Percentiles rank a stretch among this genome's conserved stretches.
These are phyloP conservation scores for Ornithoptera priamus DNA, from an alignment of 2,888 invertebrate species.

Conservation along the genomic window DNA sequence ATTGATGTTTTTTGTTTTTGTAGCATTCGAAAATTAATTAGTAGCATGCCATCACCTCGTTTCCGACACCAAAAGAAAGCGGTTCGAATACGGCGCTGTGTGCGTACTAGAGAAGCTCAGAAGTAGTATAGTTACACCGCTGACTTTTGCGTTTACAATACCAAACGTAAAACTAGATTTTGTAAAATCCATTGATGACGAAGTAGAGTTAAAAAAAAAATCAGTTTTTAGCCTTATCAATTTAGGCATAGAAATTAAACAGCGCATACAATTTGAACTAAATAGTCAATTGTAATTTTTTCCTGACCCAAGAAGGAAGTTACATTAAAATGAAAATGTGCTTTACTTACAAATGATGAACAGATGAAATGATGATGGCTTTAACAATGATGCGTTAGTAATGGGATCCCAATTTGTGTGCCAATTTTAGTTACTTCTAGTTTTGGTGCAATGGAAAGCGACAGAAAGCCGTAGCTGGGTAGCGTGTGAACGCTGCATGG, in stretches of 20 bases:
- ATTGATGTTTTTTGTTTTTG: conserved; percentile 34
- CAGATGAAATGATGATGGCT: conserved; percentile 73
- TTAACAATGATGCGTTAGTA: conserved; percentile 79
- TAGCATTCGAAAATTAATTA: conserved; percentile 27
- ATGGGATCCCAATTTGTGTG: conserved; percentile 77
- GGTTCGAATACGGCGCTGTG: conserved; percentile 23
- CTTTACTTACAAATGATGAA: conserved; percentile 75
- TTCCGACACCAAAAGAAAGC: conserved; percentile 40
- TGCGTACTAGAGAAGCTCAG: conserved; percentile 27
- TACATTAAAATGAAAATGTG: conserved; percentile 60
- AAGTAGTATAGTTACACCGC: conserved; percentile 28
- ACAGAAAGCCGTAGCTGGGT: conserved; percentile 71
- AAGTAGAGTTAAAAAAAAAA: conserved; percentile 10
- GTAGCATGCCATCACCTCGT: conserved; percentile 42
- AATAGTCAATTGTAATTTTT: conserved; percentile 36
- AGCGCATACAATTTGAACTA: background rate
- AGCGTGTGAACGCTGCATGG: conserved; percentile 61
- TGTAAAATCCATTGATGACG: conserved; percentile 1
- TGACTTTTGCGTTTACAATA: conserved; percentile 2
- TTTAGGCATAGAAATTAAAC: conserved; percentile 29
- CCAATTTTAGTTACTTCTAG: conserved; percentile 75
- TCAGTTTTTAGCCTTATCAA: conserved; percentile 11
- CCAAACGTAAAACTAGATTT: conserved; percentile 1
- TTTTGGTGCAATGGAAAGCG: conserved; percentile 79
- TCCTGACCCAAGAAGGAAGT: conserved; percentile 46